Base-by-base conservation (phyloP, 2,888 invertebrate genomes). In the Trichopoda pennipes region DNA sequence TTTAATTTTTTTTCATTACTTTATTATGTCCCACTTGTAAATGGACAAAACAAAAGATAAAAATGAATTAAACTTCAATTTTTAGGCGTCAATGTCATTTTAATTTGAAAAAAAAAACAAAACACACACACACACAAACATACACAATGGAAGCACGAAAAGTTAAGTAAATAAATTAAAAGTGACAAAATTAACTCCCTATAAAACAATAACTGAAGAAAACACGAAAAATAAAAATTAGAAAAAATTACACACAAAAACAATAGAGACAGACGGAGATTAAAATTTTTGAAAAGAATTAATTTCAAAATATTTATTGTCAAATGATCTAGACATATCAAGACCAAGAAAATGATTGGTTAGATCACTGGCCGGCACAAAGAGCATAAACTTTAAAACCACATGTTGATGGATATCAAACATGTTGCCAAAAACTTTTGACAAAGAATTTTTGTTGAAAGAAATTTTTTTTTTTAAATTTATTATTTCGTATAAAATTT, bases 41-140 rank as follows among this genome's bases (percentile, higher is more conserved):
- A n/a, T 53, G 17, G 12, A 38, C 38, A 12, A 38, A 38, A 38
- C 16, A 44, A 35, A 63, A 12, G 21, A 61, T 16, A 21, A 44
- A 42, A 16, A 47, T 60, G 49, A 72, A 75, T 35, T 51, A 75
- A 75, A 64, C 75, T 69, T 70, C 23, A 75, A 53, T 70, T 64
- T 76, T 77, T 78, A 75, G 64, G 66, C 78, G 75, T 82, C 78
- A 82, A 82, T 82, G 81, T 78, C 81, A 82, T 66, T 75, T 81
- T 70, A 21, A 53, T 49, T 61, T 12, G 42, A 55, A 32, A 53
- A 78, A 47, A 47, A 61, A 32, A n/a, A n/a, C n/a, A n/a, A n/a
- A n/a, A n/a, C n/a, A n/a, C n/a, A n/a, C n/a, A n/a, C n/a, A n/a
- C n/a, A n/a, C n/a, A n/a, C n/a, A n/a, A n/a, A n/a, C n/a, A n/a